Evolutionary conservation across 2,797 vertebrate genomes (phyloP), one percentile per base, ranked within the genome.

Genomic region (Corythornis leucogaster): DNA sequence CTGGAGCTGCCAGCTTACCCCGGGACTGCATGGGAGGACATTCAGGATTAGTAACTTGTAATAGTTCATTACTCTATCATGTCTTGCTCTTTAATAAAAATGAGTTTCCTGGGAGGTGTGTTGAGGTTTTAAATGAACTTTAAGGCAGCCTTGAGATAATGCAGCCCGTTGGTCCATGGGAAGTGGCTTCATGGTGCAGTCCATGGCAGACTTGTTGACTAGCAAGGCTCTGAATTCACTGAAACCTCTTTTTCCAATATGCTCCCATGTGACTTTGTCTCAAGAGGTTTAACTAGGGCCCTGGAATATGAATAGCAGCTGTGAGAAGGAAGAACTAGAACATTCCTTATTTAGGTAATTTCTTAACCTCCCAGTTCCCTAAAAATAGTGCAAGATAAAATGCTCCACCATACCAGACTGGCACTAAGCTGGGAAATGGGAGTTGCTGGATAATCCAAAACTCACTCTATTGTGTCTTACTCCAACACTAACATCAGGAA

Each of bases 381-480:
- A 94, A 96, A 95, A 95, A 95, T 93, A 96, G 94, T 68, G 64
- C 83, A 80, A 15, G 62, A 89, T 91, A 80, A 96, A 93, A 89
- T 55, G 38, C 68, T 92, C 75, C 38, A 51, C 80, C 2, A 2
- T n/a, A 69, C 31, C 88, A 80, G 46, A 33, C 51, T 88, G 94
- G 71, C 2, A 0, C 61, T 71, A 87, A 82, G 71, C 66, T 89
- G 93, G 84, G 95, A 96, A 95, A 85, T 90, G 88, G 84, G 94
- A 93, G 93, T 89, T 92, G 75, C 83, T 92, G 68, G 80, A 40
- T 85, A 85, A 71, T 86, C 78, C 78, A 68, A 88, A 94, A 53
- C 55, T 89, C 42, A 3, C 43, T 87, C 58, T 89, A 25, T 86
- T 87, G 89, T 90, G 45, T 89, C 58, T 88, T 25, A 15, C 26